These are phyloP conservation scores for Pandion haliaetus DNA, from an alignment of 2,113 vertebrate species.

Conservation along the genomic window DNA sequence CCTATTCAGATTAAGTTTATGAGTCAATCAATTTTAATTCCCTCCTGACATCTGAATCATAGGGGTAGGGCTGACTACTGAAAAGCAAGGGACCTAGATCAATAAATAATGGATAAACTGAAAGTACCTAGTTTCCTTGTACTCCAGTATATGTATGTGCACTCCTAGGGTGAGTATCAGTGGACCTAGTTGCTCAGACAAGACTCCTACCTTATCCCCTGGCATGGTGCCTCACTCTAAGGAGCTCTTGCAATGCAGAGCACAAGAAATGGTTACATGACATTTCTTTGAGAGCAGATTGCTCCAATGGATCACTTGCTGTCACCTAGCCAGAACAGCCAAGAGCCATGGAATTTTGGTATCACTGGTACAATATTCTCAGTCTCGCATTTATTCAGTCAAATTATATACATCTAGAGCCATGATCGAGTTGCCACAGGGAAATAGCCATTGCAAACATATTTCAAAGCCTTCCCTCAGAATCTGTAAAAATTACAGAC, in stretches of 20 bases:
- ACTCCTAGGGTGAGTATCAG: neutral
- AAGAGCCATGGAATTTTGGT: neutral
- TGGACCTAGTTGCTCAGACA: neutral
- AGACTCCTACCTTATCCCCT: neutral
- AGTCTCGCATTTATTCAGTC: neutral
- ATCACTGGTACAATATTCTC: neutral
- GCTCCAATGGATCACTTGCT: neutral
- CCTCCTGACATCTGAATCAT: neutral
- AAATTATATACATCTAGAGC: neutral
- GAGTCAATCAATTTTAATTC: neutral
- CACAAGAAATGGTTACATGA: neutral
- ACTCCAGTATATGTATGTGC: too few relatives aligned
- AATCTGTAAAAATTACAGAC: neutral
- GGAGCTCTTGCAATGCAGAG: neutral
- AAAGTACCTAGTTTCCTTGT: neutral
- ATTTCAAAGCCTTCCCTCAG: neutral
- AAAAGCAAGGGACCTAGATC: neutral
- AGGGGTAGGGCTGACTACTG: neutral
- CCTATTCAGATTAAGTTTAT: neutral
- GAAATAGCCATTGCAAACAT: neutral
- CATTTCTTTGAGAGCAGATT: neutral
- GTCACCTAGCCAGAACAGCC: neutral
- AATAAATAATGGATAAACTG: neutral
- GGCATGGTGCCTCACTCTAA: neutral
- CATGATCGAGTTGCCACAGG: neutral